Conservation (phyloP, 1,140 invertebrate species). For the Cydia pomonella region DNA sequence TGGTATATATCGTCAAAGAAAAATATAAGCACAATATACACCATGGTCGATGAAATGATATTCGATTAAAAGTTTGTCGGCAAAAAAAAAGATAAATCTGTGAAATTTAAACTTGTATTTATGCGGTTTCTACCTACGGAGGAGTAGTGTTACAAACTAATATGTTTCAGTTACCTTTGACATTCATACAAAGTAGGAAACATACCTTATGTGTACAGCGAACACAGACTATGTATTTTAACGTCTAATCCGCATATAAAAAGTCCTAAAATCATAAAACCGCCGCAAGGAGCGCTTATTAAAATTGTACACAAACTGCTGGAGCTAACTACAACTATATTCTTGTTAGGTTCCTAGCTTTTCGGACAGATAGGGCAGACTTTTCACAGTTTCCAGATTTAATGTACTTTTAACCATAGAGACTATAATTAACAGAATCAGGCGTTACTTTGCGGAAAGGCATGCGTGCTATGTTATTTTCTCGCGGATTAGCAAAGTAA, state of each 20-base stretch:
- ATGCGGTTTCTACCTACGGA: background rate
- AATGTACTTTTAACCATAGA: no score
- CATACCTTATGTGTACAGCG: background rate
- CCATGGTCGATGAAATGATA: no score
- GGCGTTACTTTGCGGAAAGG: no score
- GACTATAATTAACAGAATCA: no score
- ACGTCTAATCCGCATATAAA: background rate
- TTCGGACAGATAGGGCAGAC: background rate
- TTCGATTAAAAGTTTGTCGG: no score
- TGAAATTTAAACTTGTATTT: no score
- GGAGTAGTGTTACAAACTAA: background rate
- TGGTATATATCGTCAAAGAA: no score
- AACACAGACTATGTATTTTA: constrained; percentile 10
- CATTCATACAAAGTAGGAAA: background rate
- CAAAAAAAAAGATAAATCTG: no score
- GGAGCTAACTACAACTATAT: constrained; percentile 1
- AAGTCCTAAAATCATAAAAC: background rate
- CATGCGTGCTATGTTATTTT: no score
- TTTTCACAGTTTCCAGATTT: no score
- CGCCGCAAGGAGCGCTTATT: background rate
- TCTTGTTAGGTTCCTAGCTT: background rate
- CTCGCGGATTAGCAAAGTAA: no score
- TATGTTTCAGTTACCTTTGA: constrained; percentile 4
- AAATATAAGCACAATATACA: no score
- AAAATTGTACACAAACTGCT: constrained; percentile 19